Percentiles rank a stretch among this genome's conserved stretches.
These are phyloP conservation scores for Tanypteryx hageni DNA, from an alignment of 2,888 invertebrate species.

Conservation along the genomic window DNA sequence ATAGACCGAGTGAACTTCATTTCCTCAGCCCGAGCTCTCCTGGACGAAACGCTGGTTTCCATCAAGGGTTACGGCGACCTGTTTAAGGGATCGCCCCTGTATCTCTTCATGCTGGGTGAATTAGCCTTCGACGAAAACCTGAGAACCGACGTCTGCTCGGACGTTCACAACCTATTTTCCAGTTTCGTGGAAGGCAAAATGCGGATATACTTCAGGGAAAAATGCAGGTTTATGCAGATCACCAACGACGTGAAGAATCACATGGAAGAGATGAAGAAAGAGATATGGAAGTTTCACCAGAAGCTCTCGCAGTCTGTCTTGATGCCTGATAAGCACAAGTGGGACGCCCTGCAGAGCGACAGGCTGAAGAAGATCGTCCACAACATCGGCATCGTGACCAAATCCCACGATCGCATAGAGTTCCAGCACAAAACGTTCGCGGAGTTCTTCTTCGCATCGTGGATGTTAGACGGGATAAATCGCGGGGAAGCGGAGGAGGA, in stretches of 20 bases:
- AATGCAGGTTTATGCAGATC: background rate
- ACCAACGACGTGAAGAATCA: background rate
- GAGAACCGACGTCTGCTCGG: background rate
- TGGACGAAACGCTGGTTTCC: background rate
- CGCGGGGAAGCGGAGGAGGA: background rate
- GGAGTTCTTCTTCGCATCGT: background rate
- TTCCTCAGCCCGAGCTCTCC: background rate
- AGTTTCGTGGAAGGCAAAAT: background rate
- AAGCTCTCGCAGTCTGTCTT: background rate
- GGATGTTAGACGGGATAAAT: background rate
- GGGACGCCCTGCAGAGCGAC: background rate
- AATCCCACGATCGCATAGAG: background rate
- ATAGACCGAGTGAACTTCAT: background rate
- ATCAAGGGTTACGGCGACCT: background rate
- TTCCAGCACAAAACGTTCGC: background rate
- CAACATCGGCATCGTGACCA: background rate
- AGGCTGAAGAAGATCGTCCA: background rate
- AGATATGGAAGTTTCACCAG: background rate
- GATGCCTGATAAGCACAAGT: background rate
- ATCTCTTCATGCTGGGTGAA: background rate
- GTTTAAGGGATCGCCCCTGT: background rate
- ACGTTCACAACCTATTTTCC: background rate
- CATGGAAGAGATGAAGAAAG: background rate
- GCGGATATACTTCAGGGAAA: background rate
- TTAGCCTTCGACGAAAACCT: background rate